Evolutionary conservation across 2,888 invertebrate species (phyloP).

Genomic region (Aphidoletes aphidimyza): DNA sequence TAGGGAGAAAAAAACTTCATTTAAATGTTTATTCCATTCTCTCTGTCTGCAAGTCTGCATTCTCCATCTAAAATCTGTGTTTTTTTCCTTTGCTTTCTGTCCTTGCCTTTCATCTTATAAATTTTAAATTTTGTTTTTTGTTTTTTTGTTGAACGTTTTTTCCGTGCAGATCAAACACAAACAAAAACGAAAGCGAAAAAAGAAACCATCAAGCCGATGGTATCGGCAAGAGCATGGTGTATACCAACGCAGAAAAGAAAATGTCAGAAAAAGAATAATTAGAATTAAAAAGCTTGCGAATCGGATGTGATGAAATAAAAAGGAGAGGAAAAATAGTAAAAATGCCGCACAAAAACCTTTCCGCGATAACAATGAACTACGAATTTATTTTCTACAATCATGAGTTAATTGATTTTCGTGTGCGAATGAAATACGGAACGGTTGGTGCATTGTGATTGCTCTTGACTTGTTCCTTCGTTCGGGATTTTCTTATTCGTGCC

Average conservation of each 20-base stretch:
- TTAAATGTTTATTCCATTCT: not conserved
- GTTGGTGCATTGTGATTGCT: not conserved
- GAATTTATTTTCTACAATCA: slow-evolving; percentile 41
- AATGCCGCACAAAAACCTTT: not conserved
- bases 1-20: slow-evolving; percentile 30
- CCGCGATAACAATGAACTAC: slow-evolving; percentile 36
- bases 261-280: slow-evolving; percentile 7
- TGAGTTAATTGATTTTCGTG: slow-evolving; percentile 50
- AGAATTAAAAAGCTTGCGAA: slow-evolving; percentile 15
- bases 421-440: slow-evolving; percentile 2
- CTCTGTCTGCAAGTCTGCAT: not conserved
- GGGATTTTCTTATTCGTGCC: not conserved
- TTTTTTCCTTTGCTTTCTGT: not conserved
- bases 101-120: not conserved
- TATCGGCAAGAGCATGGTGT: no score
- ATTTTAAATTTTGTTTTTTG: slow-evolving; percentile 26
- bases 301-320: not conserved
- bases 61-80: not conserved
- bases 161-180: slow-evolving; percentile 9
- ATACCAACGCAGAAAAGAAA: not conserved
- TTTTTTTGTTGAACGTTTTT: not conserved
- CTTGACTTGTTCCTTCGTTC: not conserved
- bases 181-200: not conserved
- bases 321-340: not conserved
- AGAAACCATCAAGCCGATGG: not conserved